A percentile compares a stretch with the other conserved stretches of the same genome.
These are phyloP conservation scores for Punctoribates punctum DNA, from an alignment of 2,888 invertebrate genomes.

Conservation along the genomic window DNA sequence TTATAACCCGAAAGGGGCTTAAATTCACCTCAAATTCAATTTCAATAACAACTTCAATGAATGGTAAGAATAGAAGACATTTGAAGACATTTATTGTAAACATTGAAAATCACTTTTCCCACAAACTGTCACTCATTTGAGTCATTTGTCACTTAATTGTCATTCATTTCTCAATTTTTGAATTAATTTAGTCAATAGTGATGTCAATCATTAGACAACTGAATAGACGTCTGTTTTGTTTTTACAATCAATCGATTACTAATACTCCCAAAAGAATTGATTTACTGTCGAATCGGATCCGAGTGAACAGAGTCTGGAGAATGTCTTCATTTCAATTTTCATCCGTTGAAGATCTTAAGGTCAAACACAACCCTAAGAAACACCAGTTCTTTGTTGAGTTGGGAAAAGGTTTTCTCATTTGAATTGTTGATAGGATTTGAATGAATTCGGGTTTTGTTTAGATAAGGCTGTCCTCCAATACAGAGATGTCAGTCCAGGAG, in stretches of 20 bases:
- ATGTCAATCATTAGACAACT: neutral
- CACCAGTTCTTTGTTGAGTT: neutral
- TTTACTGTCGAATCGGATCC: neutral
- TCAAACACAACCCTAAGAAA: conserved; percentile 14
- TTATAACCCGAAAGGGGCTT: no score
- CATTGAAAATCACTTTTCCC: no score
- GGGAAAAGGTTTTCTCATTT: neutral
- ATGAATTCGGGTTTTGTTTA: neutral
- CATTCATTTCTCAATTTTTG: neutral
- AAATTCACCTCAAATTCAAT: no score
- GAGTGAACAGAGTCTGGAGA: neutral
- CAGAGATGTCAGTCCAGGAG: conserved; percentile 33
- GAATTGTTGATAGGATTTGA: neutral
- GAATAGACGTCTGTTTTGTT: neutral
- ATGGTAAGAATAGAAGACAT: no score
- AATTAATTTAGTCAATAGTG: conserved; percentile 3
- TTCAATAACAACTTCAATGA: no score
- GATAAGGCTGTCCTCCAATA: conserved; percentile 41
- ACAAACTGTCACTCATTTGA: no score
- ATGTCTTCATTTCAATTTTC: conserved; percentile 4
- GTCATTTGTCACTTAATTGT: no score
- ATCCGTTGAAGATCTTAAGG: neutral
- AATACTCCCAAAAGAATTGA: neutral
- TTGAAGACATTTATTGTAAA: no score
- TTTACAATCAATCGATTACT: neutral